phyloP scores from a whole-genome alignment of 1,140 invertebrate genomes.

The Nebria ingens region DNA sequence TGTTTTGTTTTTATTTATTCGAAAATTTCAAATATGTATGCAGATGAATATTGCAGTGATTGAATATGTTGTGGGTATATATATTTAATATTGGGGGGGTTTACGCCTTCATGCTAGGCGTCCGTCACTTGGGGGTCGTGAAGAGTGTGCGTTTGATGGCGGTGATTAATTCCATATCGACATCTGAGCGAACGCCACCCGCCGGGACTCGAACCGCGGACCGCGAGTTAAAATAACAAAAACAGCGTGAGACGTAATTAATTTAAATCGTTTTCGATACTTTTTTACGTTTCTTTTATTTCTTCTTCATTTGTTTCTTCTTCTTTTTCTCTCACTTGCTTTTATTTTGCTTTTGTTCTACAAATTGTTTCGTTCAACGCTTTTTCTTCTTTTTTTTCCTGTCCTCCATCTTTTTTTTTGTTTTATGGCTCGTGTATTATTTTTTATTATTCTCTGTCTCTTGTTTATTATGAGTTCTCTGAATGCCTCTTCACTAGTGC shows the following conservation, averaged over 20 bases:
- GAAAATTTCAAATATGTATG: too few relatives aligned
- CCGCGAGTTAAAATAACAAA: constrained; percentile 26
- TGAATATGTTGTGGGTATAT: too few relatives aligned
- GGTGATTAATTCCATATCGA: constrained; percentile 28
- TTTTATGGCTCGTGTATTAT: not conserved
- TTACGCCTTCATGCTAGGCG: too few relatives aligned
- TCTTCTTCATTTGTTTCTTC: not conserved
- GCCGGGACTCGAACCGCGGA: constrained; percentile 19
- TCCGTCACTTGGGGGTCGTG: too few relatives aligned
- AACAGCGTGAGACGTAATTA: constrained; percentile 28
- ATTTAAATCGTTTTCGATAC: constrained; percentile 22
- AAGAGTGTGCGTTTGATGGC: constrained; percentile 20
- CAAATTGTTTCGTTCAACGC: constrained; percentile 1
- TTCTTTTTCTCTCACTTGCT: constrained; percentile 1
- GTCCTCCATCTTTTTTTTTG: not conserved
- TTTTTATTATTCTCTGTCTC: not conserved
- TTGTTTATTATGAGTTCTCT: not conserved
- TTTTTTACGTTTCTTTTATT: constrained; percentile 3
- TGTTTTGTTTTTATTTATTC: too few relatives aligned
- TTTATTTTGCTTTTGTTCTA: constrained; percentile 9
- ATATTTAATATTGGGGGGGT: too few relatives aligned
- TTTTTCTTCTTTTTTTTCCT: not conserved
- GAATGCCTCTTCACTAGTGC: not conserved
- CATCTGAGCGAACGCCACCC: constrained; percentile 18
- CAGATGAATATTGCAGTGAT: too few relatives aligned